Percentiles rank a stretch among this genome's conserved stretches.
Evolutionary conservation across 2,797 vertebrate species (phyloP).

Genomic region (Octomys mimax): DNA sequence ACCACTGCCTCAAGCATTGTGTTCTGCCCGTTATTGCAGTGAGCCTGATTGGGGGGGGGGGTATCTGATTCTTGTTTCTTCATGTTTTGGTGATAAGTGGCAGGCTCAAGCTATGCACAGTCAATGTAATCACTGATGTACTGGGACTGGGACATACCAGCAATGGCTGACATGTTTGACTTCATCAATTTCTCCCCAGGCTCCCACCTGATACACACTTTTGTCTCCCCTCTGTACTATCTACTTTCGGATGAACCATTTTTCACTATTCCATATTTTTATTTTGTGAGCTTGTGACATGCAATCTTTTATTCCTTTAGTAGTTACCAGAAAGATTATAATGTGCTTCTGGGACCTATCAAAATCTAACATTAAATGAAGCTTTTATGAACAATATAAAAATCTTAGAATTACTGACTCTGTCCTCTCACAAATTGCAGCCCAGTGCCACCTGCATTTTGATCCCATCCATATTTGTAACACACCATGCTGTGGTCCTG

Average conservation of each 20-base stretch:
- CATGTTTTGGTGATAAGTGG: not conserved
- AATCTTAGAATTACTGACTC: not conserved
- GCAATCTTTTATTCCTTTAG: not conserved
- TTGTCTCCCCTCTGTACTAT: not conserved
- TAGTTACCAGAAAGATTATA: slow-evolving; percentile 7
- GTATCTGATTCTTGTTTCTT: too few relatives aligned
- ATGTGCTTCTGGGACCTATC: not conserved
- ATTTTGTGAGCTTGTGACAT: not conserved
- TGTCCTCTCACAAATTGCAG: not conserved
- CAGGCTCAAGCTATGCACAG: not conserved
- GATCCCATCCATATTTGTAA: not conserved
- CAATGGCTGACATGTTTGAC: not conserved
- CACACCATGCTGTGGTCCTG: not conserved
- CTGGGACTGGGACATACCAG: not conserved
- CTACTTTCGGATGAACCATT: not conserved
- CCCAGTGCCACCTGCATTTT: fast-evolving
- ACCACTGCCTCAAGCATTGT: not conserved
- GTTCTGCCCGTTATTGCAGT: not conserved
- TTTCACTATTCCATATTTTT: not conserved
- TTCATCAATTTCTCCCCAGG: not conserved
- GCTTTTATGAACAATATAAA: slow-evolving; percentile 26
- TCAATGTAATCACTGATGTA: too few relatives aligned
- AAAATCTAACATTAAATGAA: not conserved
- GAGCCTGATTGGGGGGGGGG: not conserved
- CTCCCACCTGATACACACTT: not conserved